A percentile compares a stretch with the other conserved stretches of the same genome.
Evolutionary conservation across 37 sponge, comb jelly and placozoan genomes (phyloP).

Genomic region (Cladorhizidae sp.): DNA sequence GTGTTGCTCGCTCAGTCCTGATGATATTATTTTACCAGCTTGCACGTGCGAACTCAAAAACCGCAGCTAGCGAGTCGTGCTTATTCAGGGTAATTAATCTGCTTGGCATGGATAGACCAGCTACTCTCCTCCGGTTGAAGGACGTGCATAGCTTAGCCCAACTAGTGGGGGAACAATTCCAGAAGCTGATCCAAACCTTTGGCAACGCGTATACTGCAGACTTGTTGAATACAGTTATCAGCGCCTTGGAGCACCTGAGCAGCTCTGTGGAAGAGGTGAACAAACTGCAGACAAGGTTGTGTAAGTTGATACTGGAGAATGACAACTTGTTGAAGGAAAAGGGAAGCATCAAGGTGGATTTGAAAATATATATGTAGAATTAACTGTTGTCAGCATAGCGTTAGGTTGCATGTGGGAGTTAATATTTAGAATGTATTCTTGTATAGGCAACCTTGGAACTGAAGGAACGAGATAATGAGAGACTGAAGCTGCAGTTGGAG

Average conservation of each 20-base stretch:
- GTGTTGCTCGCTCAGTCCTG: too few species aligned
- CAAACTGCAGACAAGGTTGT: slow-evolving; percentile 26
- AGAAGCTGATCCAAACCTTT: slow-evolving; percentile 34
- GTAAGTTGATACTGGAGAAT: slow-evolving; percentile 22
- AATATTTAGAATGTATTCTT: not conserved
- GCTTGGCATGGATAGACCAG: not conserved
- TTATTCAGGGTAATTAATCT: too few species aligned
- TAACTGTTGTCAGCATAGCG: too few species aligned
- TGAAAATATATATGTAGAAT: not conserved
- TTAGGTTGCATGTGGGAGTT: too few species aligned
- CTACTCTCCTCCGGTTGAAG: slow-evolving; percentile 22
- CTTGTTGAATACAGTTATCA: slow-evolving; percentile 50
- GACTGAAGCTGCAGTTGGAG: not conserved
- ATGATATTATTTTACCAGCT: too few species aligned
- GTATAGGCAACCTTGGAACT: not conserved
- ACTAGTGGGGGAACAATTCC: slow-evolving; percentile 65
- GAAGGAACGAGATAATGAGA: not conserved
- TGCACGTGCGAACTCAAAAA: too few species aligned
- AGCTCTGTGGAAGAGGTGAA: slow-evolving; percentile 47
- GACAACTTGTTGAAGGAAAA: slow-evolving; percentile 34
- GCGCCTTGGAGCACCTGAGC: slow-evolving; percentile 66
- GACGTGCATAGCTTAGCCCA: slow-evolving; percentile 64
- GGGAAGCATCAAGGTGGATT: slow-evolving; percentile 5
- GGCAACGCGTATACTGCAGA: slow-evolving; percentile 24
- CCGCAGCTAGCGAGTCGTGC: too few species aligned